Evolutionary conservation across 2,113 vertebrate species (phyloP).

Genomic region (Aegotheles bennettii): DNA sequence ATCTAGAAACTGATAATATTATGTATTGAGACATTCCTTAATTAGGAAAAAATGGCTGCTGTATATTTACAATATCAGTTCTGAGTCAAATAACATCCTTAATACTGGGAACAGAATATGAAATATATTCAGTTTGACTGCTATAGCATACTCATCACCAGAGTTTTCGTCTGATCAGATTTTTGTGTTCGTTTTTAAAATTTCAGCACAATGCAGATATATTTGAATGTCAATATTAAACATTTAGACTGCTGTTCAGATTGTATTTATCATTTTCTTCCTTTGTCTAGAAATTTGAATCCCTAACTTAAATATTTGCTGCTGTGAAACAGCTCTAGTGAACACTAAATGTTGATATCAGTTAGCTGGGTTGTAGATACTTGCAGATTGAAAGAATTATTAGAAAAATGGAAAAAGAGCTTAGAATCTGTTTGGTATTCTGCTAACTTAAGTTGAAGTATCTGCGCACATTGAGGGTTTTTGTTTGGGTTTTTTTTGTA

Average conservation of each 20-base stretch:
- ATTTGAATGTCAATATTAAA: conserved; percentile 85
- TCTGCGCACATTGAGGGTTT: conserved; percentile 75
- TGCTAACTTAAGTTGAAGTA: conserved; percentile 83
- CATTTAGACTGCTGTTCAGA: conserved; percentile 88
- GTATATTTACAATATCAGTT: conserved; percentile 86
- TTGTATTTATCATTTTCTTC: conserved; percentile 80
- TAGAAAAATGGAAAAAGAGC: conserved; percentile 69
- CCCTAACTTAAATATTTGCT: conserved; percentile 78
- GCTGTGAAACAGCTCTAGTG: conserved; percentile 85
- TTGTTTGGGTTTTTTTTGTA: not conserved
- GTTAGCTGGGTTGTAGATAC: conserved; percentile 93
- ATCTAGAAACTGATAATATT: conserved; percentile 83
- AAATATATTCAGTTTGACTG: conserved; percentile 77
- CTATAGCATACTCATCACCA: conserved; percentile 69
- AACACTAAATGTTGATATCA: conserved; percentile 92
- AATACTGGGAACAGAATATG: conserved; percentile 81
- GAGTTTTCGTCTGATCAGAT: conserved; percentile 62
- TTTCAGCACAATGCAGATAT: conserved; percentile 82
- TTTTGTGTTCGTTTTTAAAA: conserved; percentile 69
- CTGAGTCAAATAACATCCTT: conserved; percentile 81
- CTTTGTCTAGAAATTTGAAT: conserved; percentile 74
- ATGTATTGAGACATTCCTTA: conserved; percentile 98
- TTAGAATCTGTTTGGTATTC: conserved; percentile 72
- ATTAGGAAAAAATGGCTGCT: conserved; percentile 96
- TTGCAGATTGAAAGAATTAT: conserved; percentile 85